Percentiles rank a stretch among this genome's conserved stretches.
These are phyloP conservation scores for Phyllotreta striolata DNA, from an alignment of 2,888 invertebrate genomes.

Conservation along the genomic window DNA sequence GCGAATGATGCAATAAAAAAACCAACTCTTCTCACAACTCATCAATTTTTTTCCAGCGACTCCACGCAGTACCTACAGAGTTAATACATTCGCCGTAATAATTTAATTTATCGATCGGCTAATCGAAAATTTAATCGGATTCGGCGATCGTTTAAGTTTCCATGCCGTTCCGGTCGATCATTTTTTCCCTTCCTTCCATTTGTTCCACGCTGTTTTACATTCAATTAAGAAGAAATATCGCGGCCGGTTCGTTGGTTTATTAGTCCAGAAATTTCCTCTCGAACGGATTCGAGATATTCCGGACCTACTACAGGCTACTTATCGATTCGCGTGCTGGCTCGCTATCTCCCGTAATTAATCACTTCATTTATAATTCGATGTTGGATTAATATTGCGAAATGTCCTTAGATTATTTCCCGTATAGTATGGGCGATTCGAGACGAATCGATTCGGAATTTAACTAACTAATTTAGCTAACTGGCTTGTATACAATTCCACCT, in stretches of 20 bases:
- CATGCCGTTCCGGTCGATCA: not conserved
- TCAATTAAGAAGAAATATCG: conserved; percentile 10
- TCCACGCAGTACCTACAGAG: no score
- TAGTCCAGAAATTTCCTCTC: conserved; percentile 11
- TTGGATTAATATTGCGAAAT: conserved; percentile 1
- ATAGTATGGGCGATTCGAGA: not conserved
- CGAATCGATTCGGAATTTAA: no score
- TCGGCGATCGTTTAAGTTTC: not conserved
- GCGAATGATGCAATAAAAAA: no score
- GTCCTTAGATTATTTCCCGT: not conserved
- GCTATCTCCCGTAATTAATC: conserved; percentile 16
- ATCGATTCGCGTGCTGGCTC: conserved; percentile 15
- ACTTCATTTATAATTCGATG: conserved; percentile 5
- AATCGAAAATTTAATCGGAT: no score
- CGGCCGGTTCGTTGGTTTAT: conserved; percentile 5
- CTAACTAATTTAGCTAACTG: no score
- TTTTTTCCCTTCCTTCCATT: not conserved
- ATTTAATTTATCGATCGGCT: no score
- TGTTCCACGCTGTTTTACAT: conserved; percentile 4
- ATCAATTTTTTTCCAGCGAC: no score
- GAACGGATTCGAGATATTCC: conserved; percentile 9
- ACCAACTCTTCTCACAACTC: no score
- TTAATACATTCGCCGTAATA: no score
- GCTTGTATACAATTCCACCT: not conserved
- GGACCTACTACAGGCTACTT: no score